Percentiles rank a stretch among this genome's conserved stretches.
These are phyloP conservation scores for Alitta virens DNA, from an alignment of 2,888 invertebrate species.

Conservation along the genomic window DNA sequence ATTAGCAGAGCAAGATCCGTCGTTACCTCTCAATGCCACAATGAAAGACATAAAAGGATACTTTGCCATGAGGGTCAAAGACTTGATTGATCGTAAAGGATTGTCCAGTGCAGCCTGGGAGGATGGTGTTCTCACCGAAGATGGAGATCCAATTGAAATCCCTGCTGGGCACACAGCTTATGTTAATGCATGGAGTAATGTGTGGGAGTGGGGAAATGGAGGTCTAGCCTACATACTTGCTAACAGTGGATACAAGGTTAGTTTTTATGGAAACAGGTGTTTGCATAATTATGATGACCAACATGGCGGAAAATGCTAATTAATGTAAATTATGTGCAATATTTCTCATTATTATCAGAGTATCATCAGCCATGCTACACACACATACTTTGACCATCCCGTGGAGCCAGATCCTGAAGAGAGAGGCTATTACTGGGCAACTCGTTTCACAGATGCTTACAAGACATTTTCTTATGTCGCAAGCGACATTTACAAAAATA, in stretches of 20 bases:
- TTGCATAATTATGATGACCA: not conserved
- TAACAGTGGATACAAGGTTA: conserved; percentile 47
- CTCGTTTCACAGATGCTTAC: conserved; percentile 33
- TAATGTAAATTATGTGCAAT: not conserved
- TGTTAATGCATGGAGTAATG: conserved; percentile 48
- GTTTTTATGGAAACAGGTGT: not conserved
- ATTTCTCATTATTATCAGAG: conserved; percentile 17
- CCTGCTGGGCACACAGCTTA: conserved; percentile 27
- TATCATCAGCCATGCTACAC: conserved; percentile 35
- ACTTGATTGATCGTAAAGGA: conserved; percentile 16
- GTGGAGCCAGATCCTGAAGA: conserved; percentile 41
- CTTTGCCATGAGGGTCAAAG: conserved; percentile 38
- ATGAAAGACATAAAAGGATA: conserved; percentile 35
- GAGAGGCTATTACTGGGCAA: conserved; percentile 41
- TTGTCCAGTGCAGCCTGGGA: conserved; percentile 41
- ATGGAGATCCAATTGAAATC: not conserved
- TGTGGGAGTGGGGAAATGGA: conserved; percentile 49
- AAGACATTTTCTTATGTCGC: conserved; percentile 13
- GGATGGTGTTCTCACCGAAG: conserved; percentile 33
- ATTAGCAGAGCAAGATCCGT: conserved; percentile 11
- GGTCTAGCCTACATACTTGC: conserved; percentile 43
- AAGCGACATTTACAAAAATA: conserved; percentile 8
- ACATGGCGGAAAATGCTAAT: too few species aligned
- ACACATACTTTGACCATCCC: conserved; percentile 42
- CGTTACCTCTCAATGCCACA: conserved; percentile 9